Conservation (phyloP, 2,113 vertebrate species). For the Phyllopteryx taeniolatus region DNA sequence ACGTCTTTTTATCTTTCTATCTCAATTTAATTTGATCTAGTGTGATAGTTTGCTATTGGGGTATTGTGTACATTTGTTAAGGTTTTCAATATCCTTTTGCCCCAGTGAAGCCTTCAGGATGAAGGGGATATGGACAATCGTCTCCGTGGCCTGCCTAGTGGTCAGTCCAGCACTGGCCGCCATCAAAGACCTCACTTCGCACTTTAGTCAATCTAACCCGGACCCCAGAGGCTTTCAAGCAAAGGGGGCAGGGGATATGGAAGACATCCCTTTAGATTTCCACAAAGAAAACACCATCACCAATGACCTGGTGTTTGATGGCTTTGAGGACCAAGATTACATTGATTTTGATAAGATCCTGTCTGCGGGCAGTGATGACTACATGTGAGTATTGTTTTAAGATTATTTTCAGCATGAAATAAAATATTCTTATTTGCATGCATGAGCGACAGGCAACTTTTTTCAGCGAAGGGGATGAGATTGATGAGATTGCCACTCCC, state of each 20-base stretch:
- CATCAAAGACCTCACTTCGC: slow-evolving; percentile 73
- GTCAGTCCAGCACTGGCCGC: slow-evolving; percentile 64
- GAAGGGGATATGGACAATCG: slow-evolving; percentile 63
- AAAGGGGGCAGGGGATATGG: slow-evolving; percentile 45
- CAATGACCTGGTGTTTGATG: slow-evolving; percentile 82
- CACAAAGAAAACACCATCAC: slow-evolving; percentile 93
- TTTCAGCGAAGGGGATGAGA: slow-evolving; percentile 76
- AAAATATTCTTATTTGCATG: not conserved
- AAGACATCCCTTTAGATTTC: slow-evolving; percentile 76
- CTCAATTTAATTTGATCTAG: not conserved
- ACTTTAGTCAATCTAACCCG: slow-evolving; percentile 57
- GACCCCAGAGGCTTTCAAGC: slow-evolving; percentile 38
- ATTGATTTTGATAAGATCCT: slow-evolving; percentile 86
- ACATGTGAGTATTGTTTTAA: slow-evolving; percentile 50
- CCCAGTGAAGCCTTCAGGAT: slow-evolving; percentile 68
- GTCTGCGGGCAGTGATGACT: slow-evolving; percentile 79
- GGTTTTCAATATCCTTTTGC: not conserved
- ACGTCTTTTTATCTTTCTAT: not conserved
- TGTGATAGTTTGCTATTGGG: not conserved
- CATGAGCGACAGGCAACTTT: not conserved
- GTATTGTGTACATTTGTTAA: not conserved
- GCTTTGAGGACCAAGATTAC: slow-evolving; percentile 83
- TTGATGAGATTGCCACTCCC: slow-evolving; percentile 77
- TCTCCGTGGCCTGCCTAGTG: slow-evolving; percentile 67
- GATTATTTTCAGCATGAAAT: not conserved